phyloP scores from a whole-genome alignment of 2,888 invertebrate genomes.

The Caenorhabditis panamensis region DNA sequence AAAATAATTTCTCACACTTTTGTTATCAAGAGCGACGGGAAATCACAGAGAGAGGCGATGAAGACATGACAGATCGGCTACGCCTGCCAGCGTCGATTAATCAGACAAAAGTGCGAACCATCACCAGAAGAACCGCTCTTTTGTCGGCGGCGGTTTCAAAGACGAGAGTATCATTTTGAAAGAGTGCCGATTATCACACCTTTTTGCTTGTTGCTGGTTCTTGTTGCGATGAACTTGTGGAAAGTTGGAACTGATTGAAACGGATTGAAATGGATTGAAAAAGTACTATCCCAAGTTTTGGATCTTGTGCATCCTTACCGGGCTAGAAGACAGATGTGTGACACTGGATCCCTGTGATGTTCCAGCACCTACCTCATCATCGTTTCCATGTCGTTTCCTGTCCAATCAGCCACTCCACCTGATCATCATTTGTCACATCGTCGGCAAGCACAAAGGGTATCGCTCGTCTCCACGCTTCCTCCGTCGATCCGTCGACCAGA shows the following conservation, averaged over 20 bases:
- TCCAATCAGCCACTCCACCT: conserved; percentile 10
- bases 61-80: conserved; percentile 21
- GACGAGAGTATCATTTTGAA: not conserved
- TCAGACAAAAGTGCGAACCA: conserved; percentile 23
- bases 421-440: conserved; percentile 56
- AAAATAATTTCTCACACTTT: conserved; percentile 7
- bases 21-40: conserved; percentile 10
- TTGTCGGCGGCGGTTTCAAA: conserved; percentile 23
- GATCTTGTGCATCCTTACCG: no score
- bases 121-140: not conserved
- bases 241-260: not conserved
- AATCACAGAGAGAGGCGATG: conserved; percentile 8
- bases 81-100: conserved; percentile 5
- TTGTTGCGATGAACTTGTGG: no score
- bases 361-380: not conserved
- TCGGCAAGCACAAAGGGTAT: conserved; percentile 34
- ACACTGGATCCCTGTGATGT: not conserved
- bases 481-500: conserved; percentile 22
- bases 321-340: no score
- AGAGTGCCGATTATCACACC: conserved; percentile 28
- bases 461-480: conserved; percentile 12
- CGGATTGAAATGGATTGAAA: no score
- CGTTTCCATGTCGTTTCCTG: not conserved
- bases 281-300: no score
- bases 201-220: no score